Evolutionary conservation across 2,888 invertebrate species (phyloP).

Genomic region (Diadegma fenestrale): DNA sequence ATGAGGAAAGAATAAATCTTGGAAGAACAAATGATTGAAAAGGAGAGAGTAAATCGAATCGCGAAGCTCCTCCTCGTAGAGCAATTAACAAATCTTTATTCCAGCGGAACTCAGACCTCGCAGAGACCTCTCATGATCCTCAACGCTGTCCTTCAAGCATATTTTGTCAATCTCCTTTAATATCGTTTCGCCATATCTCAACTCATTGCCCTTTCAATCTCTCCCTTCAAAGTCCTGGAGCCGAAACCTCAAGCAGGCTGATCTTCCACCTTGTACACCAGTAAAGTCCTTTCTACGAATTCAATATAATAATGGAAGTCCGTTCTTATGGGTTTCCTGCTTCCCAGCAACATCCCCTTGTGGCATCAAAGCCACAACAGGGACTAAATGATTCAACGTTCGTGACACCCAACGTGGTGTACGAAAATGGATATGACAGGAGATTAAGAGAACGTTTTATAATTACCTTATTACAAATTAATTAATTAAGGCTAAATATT

Average conservation of each 20-base stretch:
- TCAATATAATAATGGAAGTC: conserved; percentile 79
- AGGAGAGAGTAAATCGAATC: conserved; percentile 13
- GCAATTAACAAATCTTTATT: conserved; percentile 54
- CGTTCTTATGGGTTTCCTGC: conserved; percentile 21
- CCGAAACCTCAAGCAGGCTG: conserved; percentile 48
- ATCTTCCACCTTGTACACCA: conserved; percentile 65
- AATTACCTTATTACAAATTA: not conserved
- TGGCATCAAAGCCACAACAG: conserved; percentile 13
- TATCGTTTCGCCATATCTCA: conserved; percentile 28
- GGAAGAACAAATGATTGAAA: conserved; percentile 39
- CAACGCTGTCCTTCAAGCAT: conserved; percentile 38
- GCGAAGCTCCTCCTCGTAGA: conserved; percentile 25
- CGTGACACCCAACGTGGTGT: conserved; percentile 47
- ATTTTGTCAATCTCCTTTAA: conserved; percentile 13
- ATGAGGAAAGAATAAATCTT: not conserved
- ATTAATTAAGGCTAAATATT: not conserved
- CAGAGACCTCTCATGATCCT: conserved; percentile 20
- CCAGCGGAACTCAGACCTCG: conserved; percentile 5
- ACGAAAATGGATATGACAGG: conserved; percentile 23
- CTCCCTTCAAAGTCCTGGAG: conserved; percentile 3
- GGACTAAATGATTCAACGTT: conserved; percentile 35
- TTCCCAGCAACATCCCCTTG: conserved; percentile 21
- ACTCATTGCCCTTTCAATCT: conserved; percentile 20
- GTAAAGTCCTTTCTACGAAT: conserved; percentile 78
- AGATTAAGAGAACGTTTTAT: not conserved